Percentiles rank a stretch among this genome's conserved stretches.
Conservation (phyloP, 2,888 invertebrate genomes). For the Agapetus fuscipes region DNA sequence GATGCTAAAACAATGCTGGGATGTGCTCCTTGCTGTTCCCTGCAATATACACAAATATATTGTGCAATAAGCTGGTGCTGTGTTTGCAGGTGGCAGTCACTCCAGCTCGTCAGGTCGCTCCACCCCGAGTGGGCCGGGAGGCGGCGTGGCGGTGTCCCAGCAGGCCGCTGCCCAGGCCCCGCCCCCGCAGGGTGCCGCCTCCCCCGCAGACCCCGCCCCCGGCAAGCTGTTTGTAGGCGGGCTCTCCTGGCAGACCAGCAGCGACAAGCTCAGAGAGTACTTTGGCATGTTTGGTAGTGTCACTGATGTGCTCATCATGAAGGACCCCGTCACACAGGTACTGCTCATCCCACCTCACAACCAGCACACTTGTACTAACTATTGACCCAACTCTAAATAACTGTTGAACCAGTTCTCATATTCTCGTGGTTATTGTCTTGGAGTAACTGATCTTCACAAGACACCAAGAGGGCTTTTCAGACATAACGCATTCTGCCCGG, state of each 20-base stretch:
- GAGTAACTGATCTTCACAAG: too few relatives aligned
- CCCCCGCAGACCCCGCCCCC: slow-evolving; percentile 59
- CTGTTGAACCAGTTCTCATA: too few relatives aligned
- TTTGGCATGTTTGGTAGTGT: slow-evolving; percentile 89
- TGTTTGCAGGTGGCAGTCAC: slow-evolving; percentile 38
- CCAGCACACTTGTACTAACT: too few relatives aligned
- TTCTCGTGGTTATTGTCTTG: too few relatives aligned
- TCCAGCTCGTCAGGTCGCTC: slow-evolving; percentile 64
- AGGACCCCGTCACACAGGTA: slow-evolving; percentile 89
- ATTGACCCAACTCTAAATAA: too few relatives aligned
- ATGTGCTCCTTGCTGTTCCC: too few relatives aligned
- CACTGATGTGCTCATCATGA: slow-evolving; percentile 88
- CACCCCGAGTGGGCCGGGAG: slow-evolving; percentile 41
- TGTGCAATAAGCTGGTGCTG: too few relatives aligned
- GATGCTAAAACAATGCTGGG: too few relatives aligned
- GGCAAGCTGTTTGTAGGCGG: slow-evolving; percentile 87
- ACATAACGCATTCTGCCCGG: too few relatives aligned
- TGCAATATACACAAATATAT: too few relatives aligned
- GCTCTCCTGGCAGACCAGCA: slow-evolving; percentile 88
- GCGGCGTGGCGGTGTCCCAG: slow-evolving; percentile 62
- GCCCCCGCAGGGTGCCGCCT: slow-evolving; percentile 56
- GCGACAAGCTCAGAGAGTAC: slow-evolving; percentile 85
- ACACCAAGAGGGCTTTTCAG: too few relatives aligned
- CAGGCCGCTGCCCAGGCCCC: slow-evolving; percentile 45
- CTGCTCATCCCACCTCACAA: too few relatives aligned